A percentile compares a stretch with the other conserved stretches of the same genome.
phyloP scores from a whole-genome alignment of 2,113 vertebrate species.

The Grantiella picta region DNA sequence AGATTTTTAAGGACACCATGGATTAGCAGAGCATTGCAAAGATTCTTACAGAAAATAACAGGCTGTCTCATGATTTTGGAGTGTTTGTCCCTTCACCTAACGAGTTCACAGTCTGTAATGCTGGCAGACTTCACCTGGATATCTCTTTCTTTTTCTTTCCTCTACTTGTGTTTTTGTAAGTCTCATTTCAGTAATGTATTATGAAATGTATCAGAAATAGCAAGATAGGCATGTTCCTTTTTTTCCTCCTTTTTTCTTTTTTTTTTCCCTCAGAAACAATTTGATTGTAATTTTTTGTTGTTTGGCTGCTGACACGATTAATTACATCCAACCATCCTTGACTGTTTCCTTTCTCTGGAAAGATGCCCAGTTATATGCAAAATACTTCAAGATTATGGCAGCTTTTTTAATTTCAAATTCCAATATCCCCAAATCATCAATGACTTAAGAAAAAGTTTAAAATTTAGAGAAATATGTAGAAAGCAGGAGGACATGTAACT shows the following conservation, averaged over 20 bases:
- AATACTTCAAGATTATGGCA: not conserved
- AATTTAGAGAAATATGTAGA: not conserved
- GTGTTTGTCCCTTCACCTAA: not conserved
- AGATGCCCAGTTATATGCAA: not conserved
- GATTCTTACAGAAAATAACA: not conserved
- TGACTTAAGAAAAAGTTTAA: not conserved
- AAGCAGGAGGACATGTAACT: not conserved
- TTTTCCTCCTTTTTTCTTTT: rapidly evolving
- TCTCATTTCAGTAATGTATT: too few relatives aligned
- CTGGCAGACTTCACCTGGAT: not conserved
- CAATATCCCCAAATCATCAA: not conserved
- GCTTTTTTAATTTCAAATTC: not conserved
- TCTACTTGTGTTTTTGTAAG: not conserved
- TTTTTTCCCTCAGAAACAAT: not conserved
- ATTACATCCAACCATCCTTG: not conserved
- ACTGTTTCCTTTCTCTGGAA: not conserved
- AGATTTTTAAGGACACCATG: not conserved
- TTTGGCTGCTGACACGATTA: not conserved
- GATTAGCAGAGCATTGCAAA: not conserved
- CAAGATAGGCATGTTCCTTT: not conserved
- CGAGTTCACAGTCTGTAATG: not conserved
- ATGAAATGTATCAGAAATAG: not conserved
- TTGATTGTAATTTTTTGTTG: not conserved
- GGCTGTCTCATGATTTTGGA: not conserved
- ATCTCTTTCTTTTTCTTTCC: not conserved